A percentile compares a stretch with the other conserved stretches of the same genome.
Conservation (phyloP, 2,113 vertebrate species). For the Mohoua ochrocephala region DNA sequence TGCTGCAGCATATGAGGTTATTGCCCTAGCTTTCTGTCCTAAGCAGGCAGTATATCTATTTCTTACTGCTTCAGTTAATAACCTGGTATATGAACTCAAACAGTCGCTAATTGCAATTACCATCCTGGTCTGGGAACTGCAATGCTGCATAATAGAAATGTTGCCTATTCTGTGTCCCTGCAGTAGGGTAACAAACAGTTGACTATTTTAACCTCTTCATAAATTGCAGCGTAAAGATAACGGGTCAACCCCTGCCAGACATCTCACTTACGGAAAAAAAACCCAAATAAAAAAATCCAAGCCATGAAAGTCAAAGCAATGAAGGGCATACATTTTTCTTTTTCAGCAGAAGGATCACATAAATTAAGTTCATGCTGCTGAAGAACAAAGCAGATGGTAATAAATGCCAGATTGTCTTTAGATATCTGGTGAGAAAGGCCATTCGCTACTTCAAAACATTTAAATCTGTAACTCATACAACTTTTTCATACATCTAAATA, state of each 20-base stretch:
- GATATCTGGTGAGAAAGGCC: not conserved
- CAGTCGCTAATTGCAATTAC: not conserved
- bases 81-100: not conserved
- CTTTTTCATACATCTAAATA: not conserved
- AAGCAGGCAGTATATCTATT: not conserved
- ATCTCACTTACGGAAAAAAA: not conserved
- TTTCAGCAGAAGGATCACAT: not conserved
- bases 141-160: accelerated
- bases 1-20: not conserved
- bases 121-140: not conserved
- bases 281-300: not conserved
- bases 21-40: not conserved
- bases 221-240: not conserved
- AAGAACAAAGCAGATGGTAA: not conserved
- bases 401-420: not conserved
- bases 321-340: not conserved
- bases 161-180: not conserved
- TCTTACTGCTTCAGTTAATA: not conserved
- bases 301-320: not conserved
- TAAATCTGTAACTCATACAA: not conserved
- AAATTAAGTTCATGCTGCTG: not conserved
- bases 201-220: not conserved
- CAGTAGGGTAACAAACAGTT: not conserved
- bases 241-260: not conserved
- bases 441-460: not conserved